A percentile compares a stretch with the other conserved stretches of the same genome.
phyloP scores from a whole-genome alignment of 2,888 invertebrate genomes.

The Netelia inedita region DNA sequence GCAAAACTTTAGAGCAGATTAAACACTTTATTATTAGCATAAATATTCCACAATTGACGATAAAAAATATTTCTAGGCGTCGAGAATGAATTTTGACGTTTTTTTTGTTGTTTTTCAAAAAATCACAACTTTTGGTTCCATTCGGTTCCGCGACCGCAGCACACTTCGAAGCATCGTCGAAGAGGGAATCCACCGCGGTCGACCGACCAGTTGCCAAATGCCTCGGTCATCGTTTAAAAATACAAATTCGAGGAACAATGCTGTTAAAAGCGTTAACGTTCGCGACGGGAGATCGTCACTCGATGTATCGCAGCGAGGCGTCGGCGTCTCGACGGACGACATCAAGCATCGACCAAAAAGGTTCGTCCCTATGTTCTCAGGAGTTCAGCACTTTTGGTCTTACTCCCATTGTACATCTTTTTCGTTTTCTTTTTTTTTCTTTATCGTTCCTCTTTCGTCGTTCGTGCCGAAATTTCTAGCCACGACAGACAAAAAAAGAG shows the following conservation, averaged over 20 bases:
- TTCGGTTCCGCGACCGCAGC: background rate
- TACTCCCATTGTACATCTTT: slow-evolving; percentile 51
- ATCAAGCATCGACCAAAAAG: slow-evolving; percentile 18
- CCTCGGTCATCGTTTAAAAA: slow-evolving; percentile 77
- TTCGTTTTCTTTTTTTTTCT: slow-evolving; percentile 13
- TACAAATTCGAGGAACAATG: slow-evolving; percentile 83
- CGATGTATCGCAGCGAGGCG: slow-evolving; percentile 61
- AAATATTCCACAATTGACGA: no score
- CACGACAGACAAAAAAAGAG: slow-evolving; percentile 22
- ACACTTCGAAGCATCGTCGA: background rate
- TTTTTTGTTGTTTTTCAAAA: no score
- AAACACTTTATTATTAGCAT: no score
- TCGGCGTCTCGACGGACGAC: slow-evolving; percentile 36
- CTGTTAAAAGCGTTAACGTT: slow-evolving; percentile 78
- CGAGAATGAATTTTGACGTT: no score
- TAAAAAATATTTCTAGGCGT: no score
- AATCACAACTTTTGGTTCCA: slow-evolving; percentile 15
- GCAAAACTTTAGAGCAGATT: no score
- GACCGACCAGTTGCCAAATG: slow-evolving; percentile 78
- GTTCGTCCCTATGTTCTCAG: slow-evolving; percentile 24
- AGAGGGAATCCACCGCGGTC: slow-evolving; percentile 72
- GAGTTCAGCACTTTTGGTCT: slow-evolving; percentile 39
- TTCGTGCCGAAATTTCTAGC: slow-evolving; percentile 45
- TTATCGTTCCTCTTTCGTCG: slow-evolving; percentile 43
- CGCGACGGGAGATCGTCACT: slow-evolving; percentile 76